Conservation (phyloP, 2,888 invertebrate genomes). For the Euzophera pinguis region DNA sequence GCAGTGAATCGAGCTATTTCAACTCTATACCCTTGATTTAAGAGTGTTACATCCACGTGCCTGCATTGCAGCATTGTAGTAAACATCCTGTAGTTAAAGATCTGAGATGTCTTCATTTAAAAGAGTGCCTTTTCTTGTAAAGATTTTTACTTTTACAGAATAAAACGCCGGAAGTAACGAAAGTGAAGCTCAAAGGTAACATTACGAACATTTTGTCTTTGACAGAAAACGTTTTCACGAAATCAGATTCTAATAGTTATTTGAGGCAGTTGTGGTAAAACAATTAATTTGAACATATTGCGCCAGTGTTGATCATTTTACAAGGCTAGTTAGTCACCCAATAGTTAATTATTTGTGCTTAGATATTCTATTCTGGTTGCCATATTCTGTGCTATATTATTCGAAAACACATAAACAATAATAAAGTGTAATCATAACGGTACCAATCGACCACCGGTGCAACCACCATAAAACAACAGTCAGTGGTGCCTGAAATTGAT, state of each 20-base stretch:
- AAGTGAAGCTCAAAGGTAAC: too few species aligned
- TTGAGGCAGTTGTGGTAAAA: too few species aligned
- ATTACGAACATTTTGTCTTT: too few species aligned
- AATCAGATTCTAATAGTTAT: too few species aligned
- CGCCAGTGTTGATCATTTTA: background rate
- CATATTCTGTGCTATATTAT: slow-evolving; percentile 5
- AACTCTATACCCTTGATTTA: slow-evolving; percentile 5
- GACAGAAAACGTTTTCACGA: too few species aligned
- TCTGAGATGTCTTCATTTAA: slow-evolving; percentile 38
- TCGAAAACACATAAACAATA: slow-evolving; percentile 12
- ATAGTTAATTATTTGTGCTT: background rate
- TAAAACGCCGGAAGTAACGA: slow-evolving; percentile 18
- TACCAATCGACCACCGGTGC: slow-evolving; percentile 45
- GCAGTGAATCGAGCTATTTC: background rate
- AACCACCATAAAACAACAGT: slow-evolving; percentile 55
- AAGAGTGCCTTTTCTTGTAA: slow-evolving; percentile 55
- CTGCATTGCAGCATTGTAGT: slow-evolving; percentile 15
- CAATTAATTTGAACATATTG: background rate
- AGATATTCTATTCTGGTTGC: background rate
- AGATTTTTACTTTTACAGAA: slow-evolving; percentile 28
- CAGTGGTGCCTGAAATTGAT: slow-evolving; percentile 61
- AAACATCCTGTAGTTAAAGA: slow-evolving; percentile 58
- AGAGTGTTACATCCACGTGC: background rate
- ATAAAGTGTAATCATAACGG: slow-evolving; percentile 33
- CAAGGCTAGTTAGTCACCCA: background rate